A percentile compares a stretch with the other conserved stretches of the same genome.
phyloP scores from a whole-genome alignment of 2,113 vertebrate genomes.

The Ictidomys tridecemlineatus region DNA sequence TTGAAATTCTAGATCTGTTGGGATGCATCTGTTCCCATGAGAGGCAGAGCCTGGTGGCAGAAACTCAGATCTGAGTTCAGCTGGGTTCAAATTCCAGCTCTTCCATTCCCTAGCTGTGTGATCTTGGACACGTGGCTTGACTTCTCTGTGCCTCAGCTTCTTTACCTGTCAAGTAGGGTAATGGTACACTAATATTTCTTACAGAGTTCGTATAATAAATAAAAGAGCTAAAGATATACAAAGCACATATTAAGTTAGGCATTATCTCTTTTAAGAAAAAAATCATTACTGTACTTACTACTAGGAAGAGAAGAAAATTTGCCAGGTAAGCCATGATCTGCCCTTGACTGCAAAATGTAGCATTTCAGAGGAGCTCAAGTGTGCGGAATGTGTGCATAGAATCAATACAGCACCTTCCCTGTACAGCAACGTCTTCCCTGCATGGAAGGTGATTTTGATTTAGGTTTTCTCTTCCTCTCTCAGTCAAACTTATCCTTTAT shows the following conservation, averaged over 20 bases:
- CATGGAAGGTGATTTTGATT: accelerated
- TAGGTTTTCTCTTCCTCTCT: background rate
- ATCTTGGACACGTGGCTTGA: background rate
- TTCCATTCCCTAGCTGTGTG: accelerated
- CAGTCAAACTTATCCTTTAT: background rate
- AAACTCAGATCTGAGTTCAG: background rate
- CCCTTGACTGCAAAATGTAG: accelerated
- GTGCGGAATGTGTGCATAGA: accelerated
- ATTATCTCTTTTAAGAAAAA: background rate
- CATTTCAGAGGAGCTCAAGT: accelerated
- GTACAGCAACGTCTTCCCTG: accelerated
- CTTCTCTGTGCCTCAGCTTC: background rate
- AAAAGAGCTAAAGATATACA: accelerated
- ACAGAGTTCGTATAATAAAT: too few species aligned
- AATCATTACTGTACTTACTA: background rate
- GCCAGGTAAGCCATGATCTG: accelerated
- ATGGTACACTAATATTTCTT: too few species aligned
- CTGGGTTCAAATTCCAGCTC: background rate
- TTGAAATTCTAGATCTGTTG: background rate
- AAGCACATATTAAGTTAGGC: background rate
- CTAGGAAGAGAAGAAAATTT: background rate
- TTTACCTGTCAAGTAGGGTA: background rate
- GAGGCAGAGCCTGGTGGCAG: accelerated
- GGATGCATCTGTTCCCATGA: accelerated
- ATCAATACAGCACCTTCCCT: accelerated